These are phyloP conservation scores for Cygnus atratus DNA, from an alignment of 2,113 vertebrate species.

Conservation along the genomic window DNA sequence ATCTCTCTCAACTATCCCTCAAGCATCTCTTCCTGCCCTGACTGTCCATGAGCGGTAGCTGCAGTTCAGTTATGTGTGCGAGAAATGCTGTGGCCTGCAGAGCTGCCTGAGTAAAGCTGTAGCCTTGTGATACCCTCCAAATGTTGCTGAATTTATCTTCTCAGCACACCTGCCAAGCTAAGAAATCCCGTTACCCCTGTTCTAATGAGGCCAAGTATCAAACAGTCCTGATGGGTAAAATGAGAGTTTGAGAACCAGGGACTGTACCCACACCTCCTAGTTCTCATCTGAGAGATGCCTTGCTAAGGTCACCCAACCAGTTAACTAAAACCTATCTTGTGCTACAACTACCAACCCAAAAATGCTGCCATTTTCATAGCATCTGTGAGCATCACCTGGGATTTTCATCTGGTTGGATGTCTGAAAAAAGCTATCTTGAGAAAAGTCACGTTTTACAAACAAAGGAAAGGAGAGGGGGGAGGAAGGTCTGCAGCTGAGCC, in stretches of 20 bases:
- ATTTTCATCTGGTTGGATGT: not conserved
- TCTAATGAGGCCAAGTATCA: not conserved
- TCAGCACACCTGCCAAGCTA: not conserved
- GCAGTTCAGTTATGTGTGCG: not conserved
- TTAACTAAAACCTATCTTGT: not conserved
- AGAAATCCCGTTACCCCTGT: not conserved
- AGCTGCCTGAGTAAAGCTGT: not conserved
- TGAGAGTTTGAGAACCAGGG: not conserved
- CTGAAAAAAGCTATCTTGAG: not conserved
- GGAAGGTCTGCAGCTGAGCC: not conserved
- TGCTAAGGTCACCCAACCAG: not conserved
- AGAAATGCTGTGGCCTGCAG: not conserved
- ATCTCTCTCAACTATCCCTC: not conserved
- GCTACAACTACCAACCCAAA: not conserved
- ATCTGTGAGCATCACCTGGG: not conserved
- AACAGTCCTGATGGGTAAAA: not conserved
- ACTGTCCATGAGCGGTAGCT: not conserved
- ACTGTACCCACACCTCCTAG: not conserved
- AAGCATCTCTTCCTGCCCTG: not conserved
- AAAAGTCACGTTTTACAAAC: not conserved
- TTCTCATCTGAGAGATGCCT: not conserved
- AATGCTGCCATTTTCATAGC: accelerated
- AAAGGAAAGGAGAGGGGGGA: not conserved
- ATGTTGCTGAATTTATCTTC: conserved; percentile 1
- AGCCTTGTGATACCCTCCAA: not conserved